Evolutionary conservation across 2,888 invertebrate species (phyloP).

Genomic region (Heliothis peltigera): DNA sequence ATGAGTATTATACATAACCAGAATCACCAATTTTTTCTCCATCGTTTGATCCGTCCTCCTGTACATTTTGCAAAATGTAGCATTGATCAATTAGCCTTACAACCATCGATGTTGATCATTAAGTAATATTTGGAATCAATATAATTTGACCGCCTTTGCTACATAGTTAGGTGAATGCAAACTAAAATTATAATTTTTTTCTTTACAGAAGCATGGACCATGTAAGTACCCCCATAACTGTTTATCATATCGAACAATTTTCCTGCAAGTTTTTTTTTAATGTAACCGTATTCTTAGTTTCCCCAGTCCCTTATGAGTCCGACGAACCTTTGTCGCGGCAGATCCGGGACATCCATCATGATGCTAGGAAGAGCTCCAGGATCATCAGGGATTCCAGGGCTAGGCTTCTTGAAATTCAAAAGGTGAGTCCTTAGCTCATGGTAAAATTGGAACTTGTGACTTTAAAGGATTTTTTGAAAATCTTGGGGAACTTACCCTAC

Average conservation of each 20-base stretch:
- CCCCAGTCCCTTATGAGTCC: slow-evolving; percentile 57
- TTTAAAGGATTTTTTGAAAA: too few species aligned
- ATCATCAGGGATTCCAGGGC: slow-evolving; percentile 79
- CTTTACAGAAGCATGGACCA: slow-evolving; percentile 72
- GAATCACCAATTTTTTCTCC: too few species aligned
- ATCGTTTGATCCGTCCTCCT: too few species aligned
- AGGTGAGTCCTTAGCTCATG: slow-evolving; percentile 45
- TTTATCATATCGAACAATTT: not conserved
- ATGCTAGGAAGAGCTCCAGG: slow-evolving; percentile 78
- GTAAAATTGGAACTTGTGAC: not conserved
- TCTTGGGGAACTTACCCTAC: too few species aligned
- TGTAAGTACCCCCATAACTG: slow-evolving; percentile 65
- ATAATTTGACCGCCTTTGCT: too few species aligned
- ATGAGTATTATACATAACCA: too few species aligned
- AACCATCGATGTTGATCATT: too few species aligned
- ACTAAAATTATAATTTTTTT: slow-evolving; percentile 21
- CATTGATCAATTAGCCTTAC: too few species aligned
- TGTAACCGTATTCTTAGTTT: slow-evolving; percentile 23
- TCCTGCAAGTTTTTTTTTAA: not conserved
- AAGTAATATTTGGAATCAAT: too few species aligned
- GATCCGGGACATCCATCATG: slow-evolving; percentile 79
- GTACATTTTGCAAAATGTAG: too few species aligned
- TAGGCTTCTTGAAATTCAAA: slow-evolving; percentile 79
- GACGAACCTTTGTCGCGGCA: slow-evolving; percentile 73
- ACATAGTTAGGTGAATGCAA: too few species aligned